Percentiles rank a stretch among this genome's conserved stretches.
phyloP scores from a whole-genome alignment of 2,888 invertebrate genomes.

The Exephanes ischioxanthus region DNA sequence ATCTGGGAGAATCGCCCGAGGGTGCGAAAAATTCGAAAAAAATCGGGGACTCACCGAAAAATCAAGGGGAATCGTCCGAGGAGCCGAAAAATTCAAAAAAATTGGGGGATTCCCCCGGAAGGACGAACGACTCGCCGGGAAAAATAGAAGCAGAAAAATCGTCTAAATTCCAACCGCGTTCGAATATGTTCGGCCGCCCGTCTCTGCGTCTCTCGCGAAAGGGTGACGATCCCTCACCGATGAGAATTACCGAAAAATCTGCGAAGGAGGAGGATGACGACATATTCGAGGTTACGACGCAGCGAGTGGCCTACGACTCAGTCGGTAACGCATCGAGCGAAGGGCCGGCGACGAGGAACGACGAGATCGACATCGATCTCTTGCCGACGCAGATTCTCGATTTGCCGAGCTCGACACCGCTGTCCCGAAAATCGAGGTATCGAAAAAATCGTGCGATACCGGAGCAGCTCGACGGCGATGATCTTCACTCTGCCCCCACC shows the following conservation, averaged over 20 bases:
- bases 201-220: neutral
- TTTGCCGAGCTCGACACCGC: conserved; percentile 52
- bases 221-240: neutral
- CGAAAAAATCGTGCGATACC: neutral
- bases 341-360: too few species aligned
- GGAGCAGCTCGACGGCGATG: neutral
- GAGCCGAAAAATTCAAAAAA: neutral
- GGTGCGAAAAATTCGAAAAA: neutral
- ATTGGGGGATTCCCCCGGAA: neutral
- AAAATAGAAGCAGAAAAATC: too few species aligned
- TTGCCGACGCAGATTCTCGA: conserved; percentile 57
- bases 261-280: conserved; percentile 9
- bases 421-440: neutral
- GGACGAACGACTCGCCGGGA: neutral
- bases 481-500: conserved; percentile 18
- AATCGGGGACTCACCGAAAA: neutral
- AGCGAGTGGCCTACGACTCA: neutral
- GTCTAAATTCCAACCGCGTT: neutral
- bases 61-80: neutral
- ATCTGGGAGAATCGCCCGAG: neutral
- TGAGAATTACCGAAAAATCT: neutral
- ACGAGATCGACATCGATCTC: conserved; percentile 41
- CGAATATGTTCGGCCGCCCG: neutral
- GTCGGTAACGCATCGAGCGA: neutral
- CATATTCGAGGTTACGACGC: conserved; percentile 43